Evolutionary conservation across 92 coral and sea anemone genomes (phyloP).

Genomic region (Zoanthus solanderi): DNA sequence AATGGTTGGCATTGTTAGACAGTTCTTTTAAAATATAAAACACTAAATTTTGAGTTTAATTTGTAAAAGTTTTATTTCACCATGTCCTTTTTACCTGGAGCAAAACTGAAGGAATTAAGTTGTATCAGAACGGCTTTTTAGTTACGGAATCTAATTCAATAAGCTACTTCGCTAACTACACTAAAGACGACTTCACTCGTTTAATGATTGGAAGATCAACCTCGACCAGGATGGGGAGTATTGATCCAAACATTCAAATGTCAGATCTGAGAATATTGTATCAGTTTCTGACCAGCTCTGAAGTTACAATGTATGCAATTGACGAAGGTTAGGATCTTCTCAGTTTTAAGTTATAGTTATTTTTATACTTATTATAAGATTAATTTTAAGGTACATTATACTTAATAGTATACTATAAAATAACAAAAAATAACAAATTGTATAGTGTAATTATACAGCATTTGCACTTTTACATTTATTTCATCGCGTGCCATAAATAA

Average conservation of each 20-base stretch:
- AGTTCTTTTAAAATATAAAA: too few relatives aligned
- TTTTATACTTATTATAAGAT: too few relatives aligned
- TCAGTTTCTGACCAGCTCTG: background rate
- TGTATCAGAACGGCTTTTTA: slow-evolving; percentile 32
- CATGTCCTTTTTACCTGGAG: slow-evolving; percentile 33
- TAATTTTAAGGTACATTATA: too few relatives aligned
- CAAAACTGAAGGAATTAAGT: slow-evolving; percentile 28
- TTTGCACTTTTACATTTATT: too few relatives aligned
- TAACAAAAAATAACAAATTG: too few relatives aligned
- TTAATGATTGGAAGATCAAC: slow-evolving; percentile 27
- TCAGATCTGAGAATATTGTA: slow-evolving; percentile 24
- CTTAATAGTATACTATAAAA: too few relatives aligned
- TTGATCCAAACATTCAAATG: slow-evolving; percentile 23
- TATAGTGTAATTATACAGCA: too few relatives aligned
- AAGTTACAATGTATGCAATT: background rate
- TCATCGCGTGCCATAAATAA: too few relatives aligned
- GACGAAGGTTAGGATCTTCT: slow-evolving; percentile 23
- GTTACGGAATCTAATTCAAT: background rate
- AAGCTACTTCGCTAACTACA: background rate
- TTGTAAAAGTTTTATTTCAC: too few relatives aligned
- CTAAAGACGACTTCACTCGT: background rate
- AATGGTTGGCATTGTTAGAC: too few relatives aligned
- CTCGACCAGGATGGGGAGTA: background rate
- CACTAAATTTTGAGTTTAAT: too few relatives aligned
- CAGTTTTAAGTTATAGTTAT: background rate